These are phyloP conservation scores for Mesocricetus auratus DNA, from an alignment of 2,113 vertebrate genomes.

Conservation along the genomic window DNA sequence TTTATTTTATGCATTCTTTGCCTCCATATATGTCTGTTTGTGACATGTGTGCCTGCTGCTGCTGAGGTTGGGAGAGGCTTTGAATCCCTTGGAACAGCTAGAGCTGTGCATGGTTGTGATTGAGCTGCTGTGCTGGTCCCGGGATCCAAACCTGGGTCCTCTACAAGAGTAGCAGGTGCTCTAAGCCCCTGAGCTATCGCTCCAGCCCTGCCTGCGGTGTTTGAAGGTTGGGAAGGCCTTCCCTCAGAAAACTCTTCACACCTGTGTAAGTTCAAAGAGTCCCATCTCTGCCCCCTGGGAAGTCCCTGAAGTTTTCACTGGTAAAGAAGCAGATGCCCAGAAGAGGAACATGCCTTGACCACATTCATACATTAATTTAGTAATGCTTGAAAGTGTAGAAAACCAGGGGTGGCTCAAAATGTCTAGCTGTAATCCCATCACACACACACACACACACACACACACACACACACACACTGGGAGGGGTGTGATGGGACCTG, in stretches of 20 bases:
- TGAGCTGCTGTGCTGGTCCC: too few relatives aligned
- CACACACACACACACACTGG: not conserved
- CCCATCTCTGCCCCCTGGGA: not conserved
- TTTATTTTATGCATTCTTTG: not conserved
- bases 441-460: not conserved
- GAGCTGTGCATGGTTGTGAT: not conserved
- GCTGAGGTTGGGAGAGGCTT: not conserved
- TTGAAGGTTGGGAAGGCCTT: not conserved
- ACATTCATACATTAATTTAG: not conserved
- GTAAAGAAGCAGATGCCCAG: conserved; percentile 17
- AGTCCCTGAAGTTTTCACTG: conserved; percentile 30
- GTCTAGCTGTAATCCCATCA: not conserved
- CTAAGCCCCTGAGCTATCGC: not conserved
- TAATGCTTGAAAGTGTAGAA: not conserved
- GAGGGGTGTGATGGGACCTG: not conserved
- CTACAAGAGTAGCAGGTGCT: not conserved
- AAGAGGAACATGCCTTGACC: not conserved
- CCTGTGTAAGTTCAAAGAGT: not conserved
- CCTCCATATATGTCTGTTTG: not conserved
- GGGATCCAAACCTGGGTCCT: not conserved
- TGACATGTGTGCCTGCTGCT: not conserved
- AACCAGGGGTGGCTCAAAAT: not conserved
- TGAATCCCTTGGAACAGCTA: not conserved
- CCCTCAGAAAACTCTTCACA: not conserved
- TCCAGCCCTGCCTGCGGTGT: not conserved